Conservation (phyloP, 2,113 vertebrate genomes). For the Columba janthina region DNA sequence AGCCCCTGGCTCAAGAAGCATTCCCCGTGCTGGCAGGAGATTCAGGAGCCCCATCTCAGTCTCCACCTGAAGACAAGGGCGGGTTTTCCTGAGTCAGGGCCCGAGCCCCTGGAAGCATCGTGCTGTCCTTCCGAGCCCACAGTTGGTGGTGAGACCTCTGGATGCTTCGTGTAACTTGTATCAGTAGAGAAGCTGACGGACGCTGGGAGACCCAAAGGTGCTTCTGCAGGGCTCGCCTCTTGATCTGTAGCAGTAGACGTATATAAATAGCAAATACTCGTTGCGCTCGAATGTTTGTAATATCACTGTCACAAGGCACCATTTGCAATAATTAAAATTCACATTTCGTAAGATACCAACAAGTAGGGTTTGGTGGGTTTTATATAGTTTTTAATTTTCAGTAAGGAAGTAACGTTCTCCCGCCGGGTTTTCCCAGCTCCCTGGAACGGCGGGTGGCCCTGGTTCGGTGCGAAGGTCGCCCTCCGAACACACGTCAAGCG, state of each 20-base stretch:
- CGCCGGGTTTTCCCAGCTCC: neutral
- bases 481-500: rapidly evolving
- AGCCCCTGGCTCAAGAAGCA: neutral
- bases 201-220: neutral
- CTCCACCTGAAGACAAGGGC: neutral
- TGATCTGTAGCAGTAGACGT: neutral
- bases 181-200: neutral
- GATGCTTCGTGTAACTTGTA: neutral
- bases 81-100: neutral
- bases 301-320: neutral
- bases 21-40: neutral
- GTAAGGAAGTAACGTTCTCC: neutral
- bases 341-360: neutral
- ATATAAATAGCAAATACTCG: neutral
- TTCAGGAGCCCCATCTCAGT: neutral
- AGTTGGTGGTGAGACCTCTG: neutral
- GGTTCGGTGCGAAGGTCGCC: neutral
- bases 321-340: neutral
- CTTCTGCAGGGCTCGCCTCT: neutral
- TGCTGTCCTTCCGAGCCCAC: neutral
- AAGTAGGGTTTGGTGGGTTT: neutral
- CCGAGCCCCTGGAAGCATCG: neutral
- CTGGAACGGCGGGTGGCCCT: neutral
- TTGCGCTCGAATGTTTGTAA: neutral
- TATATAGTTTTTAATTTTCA: neutral